Evolutionary conservation across 1,140 invertebrate genomes (phyloP).

Genomic region (Hylaeus volcanicus): DNA sequence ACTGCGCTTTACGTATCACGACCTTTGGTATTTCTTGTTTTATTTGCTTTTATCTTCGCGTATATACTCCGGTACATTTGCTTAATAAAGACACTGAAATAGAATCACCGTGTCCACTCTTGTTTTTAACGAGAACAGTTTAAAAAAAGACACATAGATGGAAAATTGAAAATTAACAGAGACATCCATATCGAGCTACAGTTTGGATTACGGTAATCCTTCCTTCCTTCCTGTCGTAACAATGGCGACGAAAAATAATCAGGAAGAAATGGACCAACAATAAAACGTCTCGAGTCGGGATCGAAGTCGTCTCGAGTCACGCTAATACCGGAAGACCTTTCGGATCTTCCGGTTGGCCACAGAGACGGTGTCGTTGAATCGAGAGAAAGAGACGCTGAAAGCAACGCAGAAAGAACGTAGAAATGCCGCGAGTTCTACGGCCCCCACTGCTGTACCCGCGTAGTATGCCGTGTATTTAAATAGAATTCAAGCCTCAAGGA

Average conservation of each 20-base stretch:
- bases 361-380: background rate
- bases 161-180: no score
- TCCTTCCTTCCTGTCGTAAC: background rate
- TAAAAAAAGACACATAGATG: no score
- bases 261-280: background rate
- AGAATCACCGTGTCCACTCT: no score
- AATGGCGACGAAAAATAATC: background rate
- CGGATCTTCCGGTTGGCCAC: background rate
- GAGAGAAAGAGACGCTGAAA: slow-evolving; percentile 12
- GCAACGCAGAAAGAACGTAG: slow-evolving; percentile 29
- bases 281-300: background rate
- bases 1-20: no score
- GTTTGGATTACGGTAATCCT: no score
- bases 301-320: background rate
- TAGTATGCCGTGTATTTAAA: slow-evolving; percentile 60
- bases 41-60: no score
- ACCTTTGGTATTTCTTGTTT: no score
- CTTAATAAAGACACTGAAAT: no score
- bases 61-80: no score
- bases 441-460: background rate
- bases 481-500: slow-evolving; percentile 62
- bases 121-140: no score
- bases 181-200: no score
- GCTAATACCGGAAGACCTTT: background rate
- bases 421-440: slow-evolving; percentile 33